Evolutionary conservation across 2,797 vertebrate genomes (phyloP), one percentile per base, ranked within the genome.

Genomic region (Crypturellus tataupa): DNA sequence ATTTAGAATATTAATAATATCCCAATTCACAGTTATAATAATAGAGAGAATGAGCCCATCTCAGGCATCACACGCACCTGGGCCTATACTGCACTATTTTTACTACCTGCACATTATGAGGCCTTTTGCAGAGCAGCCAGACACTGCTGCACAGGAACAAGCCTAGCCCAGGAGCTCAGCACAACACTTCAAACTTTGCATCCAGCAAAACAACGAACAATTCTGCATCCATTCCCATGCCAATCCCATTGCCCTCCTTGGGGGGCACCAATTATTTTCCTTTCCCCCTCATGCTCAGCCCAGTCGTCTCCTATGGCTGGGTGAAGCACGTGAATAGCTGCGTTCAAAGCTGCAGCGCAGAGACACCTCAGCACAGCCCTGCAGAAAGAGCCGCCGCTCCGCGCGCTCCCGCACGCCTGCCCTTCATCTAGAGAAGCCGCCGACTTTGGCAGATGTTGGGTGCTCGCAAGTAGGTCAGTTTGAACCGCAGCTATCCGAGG

Each of bases 391-490:
- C 80, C n/a, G n/a, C n/a, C n/a, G n/a, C n/a, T 42, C 80, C 53
- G 31, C 5, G 1, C 0, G 7, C 72, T 88, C 39, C 90, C 90
- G 86, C 40, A 60, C 69, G 80, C 60, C 56, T 5, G 33, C 9
- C 58, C 82, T 64, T 64, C 90, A 88, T 93, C 86, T 70, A 69
- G 87, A 87, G 85, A 7, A 80, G 88, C 53, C 94, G 31, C 16
- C 63, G 96, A 90, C 87, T 91, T 84, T 31, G 60, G 91, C 94
- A 96, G 92, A 95, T 95, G 96, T 86, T 79, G 93, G 70, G 71
- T 87, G 90, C 80, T 82, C 60, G 44, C 96, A 97, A 93, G 87
- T 94, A 96, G 97, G 97, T 97, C 97, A 97, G 79, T 68, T 49
- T 47, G 81, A 93, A 94, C 60, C 3, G 1, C 44, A 94, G 87